phyloP scores from a whole-genome alignment of 2,797 vertebrate species.

The Typhlichthys subterraneus region DNA sequence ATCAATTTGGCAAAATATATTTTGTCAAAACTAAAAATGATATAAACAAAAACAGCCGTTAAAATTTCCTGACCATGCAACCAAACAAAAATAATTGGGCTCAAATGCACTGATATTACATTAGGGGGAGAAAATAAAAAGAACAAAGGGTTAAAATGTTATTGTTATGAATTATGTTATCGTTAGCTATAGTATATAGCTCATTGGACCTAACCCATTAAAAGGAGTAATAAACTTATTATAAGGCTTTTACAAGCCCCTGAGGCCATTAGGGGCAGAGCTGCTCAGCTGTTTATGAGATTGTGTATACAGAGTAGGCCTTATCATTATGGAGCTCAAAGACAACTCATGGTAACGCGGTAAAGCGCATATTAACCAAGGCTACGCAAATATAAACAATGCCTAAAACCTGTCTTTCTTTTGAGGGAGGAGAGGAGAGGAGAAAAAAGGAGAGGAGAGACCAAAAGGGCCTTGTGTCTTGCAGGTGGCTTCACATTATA shows the following conservation, averaged over 20 bases:
- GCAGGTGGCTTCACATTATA: conserved; percentile 59
- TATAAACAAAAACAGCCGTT: not conserved
- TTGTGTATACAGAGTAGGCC: conserved; percentile 74
- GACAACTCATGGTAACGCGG: conserved; percentile 58
- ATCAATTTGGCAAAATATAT: not conserved
- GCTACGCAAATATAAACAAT: conserved; percentile 40
- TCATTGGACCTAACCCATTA: conserved; percentile 68
- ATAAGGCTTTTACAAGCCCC: conserved; percentile 78
- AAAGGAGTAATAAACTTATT: conserved; percentile 79
- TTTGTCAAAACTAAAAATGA: not conserved
- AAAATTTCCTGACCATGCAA: not conserved
- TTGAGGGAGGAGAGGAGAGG: conserved; percentile 15
- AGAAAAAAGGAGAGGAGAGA: conserved; percentile 37
- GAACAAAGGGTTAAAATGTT: not conserved
- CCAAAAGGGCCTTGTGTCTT: conserved; percentile 40
- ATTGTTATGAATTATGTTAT: conserved; percentile 54
- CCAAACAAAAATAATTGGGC: not conserved
- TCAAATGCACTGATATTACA: not conserved
- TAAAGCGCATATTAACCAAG: conserved; percentile 58
- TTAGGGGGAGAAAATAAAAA: conserved; percentile 9
- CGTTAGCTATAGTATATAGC: conserved; percentile 66
- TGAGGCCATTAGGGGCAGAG: conserved; percentile 69
- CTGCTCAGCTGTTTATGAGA: conserved; percentile 77
- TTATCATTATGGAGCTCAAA: conserved; percentile 74
- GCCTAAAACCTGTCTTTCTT: not conserved